phyloP scores from a whole-genome alignment of 2,797 vertebrate species.

The Novumbra hubbsi region DNA sequence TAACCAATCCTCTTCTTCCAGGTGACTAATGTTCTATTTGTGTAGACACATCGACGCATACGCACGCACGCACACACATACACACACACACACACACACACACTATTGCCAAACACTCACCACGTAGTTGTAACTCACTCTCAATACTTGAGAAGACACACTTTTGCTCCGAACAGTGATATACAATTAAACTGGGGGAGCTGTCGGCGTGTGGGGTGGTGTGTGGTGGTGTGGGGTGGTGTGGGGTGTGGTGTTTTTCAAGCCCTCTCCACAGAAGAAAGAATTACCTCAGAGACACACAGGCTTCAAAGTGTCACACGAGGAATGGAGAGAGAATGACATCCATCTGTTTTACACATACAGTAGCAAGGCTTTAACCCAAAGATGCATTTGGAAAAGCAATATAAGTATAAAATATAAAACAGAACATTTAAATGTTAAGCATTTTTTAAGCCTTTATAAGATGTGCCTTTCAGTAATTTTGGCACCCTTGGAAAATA shows the following conservation, averaged over 20 bases:
- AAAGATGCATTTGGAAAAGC: not conserved
- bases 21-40: slow-evolving; percentile 4
- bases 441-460: not conserved
- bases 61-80: not conserved
- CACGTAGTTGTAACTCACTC: not conserved
- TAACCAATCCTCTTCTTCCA: not conserved
- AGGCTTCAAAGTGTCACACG: not conserved
- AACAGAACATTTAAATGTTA: not conserved
- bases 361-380: not conserved
- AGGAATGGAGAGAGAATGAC: not conserved
- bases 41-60: not conserved
- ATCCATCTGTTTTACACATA: slow-evolving; percentile 6
- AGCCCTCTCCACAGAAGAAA: not conserved
- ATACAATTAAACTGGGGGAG: not conserved
- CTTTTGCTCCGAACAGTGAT: slow-evolving; percentile 9
- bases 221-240: not conserved
- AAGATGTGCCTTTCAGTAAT: not conserved
- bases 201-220: not conserved
- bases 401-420: not conserved
- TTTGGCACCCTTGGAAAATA: no score
- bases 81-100: not conserved
- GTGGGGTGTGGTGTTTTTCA: not conserved
- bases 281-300: not conserved
- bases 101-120: not conserved
- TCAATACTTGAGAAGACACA: slow-evolving; percentile 4